Evolutionary conservation across 2,888 invertebrate genomes (phyloP).

Genomic region (Chymomyza fuscimana): DNA sequence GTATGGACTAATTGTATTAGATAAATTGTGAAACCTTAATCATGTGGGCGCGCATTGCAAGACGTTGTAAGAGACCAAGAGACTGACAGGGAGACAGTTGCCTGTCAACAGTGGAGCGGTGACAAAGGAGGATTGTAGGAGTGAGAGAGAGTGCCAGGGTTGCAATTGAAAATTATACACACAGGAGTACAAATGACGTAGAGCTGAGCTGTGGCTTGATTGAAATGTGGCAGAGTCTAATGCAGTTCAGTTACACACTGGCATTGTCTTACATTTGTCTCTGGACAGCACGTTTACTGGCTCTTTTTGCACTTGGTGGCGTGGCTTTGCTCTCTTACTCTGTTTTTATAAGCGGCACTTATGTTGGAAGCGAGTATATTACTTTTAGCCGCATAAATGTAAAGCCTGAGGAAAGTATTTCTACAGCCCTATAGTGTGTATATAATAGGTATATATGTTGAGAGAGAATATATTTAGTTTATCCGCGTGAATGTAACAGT

Average conservation of each 20-base stretch:
- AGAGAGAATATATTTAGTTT: too few species aligned
- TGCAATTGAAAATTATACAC: conserved; percentile 47
- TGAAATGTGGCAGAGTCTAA: neutral
- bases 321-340: conserved; percentile 30
- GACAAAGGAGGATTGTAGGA: too few species aligned
- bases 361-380: too few species aligned
- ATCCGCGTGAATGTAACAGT: too few species aligned
- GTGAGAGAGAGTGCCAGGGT: too few species aligned
- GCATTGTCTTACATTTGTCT: conserved; percentile 59
- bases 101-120: conserved; percentile 35
- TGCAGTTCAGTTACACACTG: conserved; percentile 25
- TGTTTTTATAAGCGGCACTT: conserved; percentile 6
- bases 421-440: too few species aligned
- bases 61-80: neutral
- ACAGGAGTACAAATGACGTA: conserved; percentile 5
- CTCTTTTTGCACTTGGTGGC: neutral
- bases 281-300: neutral
- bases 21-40: conserved; percentile 75
- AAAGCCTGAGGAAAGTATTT: too few species aligned
- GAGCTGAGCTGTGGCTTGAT: neutral
- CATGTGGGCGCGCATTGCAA: conserved; percentile 57
- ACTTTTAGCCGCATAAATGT: too few species aligned
- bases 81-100: conserved; percentile 13
- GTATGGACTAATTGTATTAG: conserved; percentile 72
- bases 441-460: too few species aligned